Evolutionary conservation across 2,113 vertebrate species (phyloP), one percentile per base, ranked within the genome.

Genomic region (Eupsittula cactorum): DNA sequence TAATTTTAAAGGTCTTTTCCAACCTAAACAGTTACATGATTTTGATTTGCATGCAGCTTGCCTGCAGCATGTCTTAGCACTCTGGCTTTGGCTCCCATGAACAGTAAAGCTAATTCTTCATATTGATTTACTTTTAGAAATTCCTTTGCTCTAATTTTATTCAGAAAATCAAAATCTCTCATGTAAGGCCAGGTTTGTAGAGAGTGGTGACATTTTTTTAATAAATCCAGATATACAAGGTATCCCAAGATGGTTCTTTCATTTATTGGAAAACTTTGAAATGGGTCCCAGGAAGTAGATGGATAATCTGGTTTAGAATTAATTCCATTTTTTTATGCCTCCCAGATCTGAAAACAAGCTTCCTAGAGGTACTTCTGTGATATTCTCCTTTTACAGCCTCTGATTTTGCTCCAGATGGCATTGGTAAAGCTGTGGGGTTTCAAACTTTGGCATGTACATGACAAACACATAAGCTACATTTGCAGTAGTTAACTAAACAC

Each of bases 11-110:
- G 41, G 59, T 16, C 42, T 35, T 35, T 65, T 41, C 57, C 41
- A 41, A 6, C n/a, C 57, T 1, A 1, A 39, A 12, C 3, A 7
- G 9, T 31, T 24, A 24, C 9, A 4, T 1, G 2, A 3, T 20
- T 52, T 14, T 23, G 47, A 10, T 21, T 16, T 33, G 55, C n/a
- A 33, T 3, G 0, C 28, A 14, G 33, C 27, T 76, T 20, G 27
- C 47, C 63, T 87, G 70, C 47, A 29, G 41, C 47, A 6, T 15
- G 10, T 41, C 33, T 15, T 9, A 24, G 31, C 16, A 2, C 55
- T 37, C 53, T 52, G 14, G 33, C 41, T 21, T 37, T 13, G 46
- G 16, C 20, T 86, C 31, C 33, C 44, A 1, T 11, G 42, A 68
- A 24, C n/a, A 17, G 11, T 24, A 41, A 20, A 6, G 39, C 12